Conservation (phyloP, 1,140 invertebrate genomes). For the Coptotermes formosanus region DNA sequence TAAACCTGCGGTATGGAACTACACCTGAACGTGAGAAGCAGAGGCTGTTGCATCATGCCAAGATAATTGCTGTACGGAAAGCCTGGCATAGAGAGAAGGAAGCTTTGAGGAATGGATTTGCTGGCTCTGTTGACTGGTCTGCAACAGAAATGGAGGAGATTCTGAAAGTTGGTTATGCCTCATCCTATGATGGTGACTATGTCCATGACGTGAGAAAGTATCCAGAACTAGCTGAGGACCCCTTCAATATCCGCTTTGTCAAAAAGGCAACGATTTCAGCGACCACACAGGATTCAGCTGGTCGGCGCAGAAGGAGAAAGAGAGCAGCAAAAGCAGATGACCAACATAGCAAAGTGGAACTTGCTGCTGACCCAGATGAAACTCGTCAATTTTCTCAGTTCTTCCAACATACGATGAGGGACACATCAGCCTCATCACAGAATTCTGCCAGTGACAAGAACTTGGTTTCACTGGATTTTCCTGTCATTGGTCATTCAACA, state of each 20-base stretch:
- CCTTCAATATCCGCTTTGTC: conserved; percentile 87
- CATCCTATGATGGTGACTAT: conserved; percentile 86
- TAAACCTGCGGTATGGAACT: conserved; percentile 85
- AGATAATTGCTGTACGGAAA: conserved; percentile 77
- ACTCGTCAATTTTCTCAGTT: conserved; percentile 6
- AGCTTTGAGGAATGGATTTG: conserved; percentile 71
- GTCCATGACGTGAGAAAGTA: conserved; percentile 84
- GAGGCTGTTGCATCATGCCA: conserved; percentile 83
- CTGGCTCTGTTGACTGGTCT: conserved; percentile 63
- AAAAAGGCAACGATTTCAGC: conserved; percentile 58
- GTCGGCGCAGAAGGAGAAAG: conserved; percentile 25
- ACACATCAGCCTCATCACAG: background rate
- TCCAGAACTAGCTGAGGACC: conserved; percentile 92
- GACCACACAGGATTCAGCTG: conserved; percentile 16
- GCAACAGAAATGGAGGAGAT: conserved; percentile 81
- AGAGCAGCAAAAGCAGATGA: background rate
- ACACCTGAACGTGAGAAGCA: conserved; percentile 84
- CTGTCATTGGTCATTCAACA: background rate
- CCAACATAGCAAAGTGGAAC: background rate
- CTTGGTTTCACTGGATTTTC: background rate
- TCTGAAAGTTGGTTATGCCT: conserved; percentile 74
- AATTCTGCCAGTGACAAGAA: background rate
- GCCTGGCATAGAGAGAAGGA: conserved; percentile 91
- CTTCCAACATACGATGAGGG: conserved; percentile 1
- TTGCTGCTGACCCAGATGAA: background rate